Base-by-base conservation (phyloP, 2,888 invertebrate species). In the Julus scandinavius region DNA sequence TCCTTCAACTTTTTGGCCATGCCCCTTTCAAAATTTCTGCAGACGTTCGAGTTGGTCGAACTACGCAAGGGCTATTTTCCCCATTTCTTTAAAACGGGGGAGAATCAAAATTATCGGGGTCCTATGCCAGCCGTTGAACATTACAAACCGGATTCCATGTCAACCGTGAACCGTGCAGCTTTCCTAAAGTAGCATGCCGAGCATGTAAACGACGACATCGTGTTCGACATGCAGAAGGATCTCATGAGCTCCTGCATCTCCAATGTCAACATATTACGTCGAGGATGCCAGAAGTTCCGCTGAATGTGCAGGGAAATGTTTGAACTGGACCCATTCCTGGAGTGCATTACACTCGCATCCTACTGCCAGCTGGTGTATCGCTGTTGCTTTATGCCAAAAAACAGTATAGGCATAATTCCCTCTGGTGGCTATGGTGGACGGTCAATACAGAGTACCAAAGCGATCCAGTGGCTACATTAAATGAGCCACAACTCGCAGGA, bases 1-100 rank as follows among this genome's bases (percentile, higher is more conserved):
- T 87, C 87, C 3, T 87, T 58, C 1, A 87, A 87, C 41, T 87
- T 87, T 63, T 13, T 87, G 2, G 20, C 87, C 0, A 87, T 87
- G 87, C 58, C 63, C 13, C 87, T 87, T 0, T 7, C 87, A 0
- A 58, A 49, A 54, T 58, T 87, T 7, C 58, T 63, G 5, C 45
- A 45, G 45, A 45, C 45, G 5, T 45, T 45, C 7, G 7, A 45
- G 6, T 7, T 45, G 45, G 1, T 0, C 6, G 45, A 29, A 29
- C 29, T 29, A 29, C 29, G 29, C 29, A 29, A 29, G 29, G 29
- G 29, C 29, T 29, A 29, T 29, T 29, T 29, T 1, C 29, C 29
- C 29, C 0, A 29, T 29, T 29, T 29, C 29, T 29, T 29, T 29
- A 29, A 29, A 1, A 29, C 29, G 29, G 29, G 0, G 0, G 29